Conservation (phyloP, 2,888 invertebrate genomes). For the Lycaena phlaeas region DNA sequence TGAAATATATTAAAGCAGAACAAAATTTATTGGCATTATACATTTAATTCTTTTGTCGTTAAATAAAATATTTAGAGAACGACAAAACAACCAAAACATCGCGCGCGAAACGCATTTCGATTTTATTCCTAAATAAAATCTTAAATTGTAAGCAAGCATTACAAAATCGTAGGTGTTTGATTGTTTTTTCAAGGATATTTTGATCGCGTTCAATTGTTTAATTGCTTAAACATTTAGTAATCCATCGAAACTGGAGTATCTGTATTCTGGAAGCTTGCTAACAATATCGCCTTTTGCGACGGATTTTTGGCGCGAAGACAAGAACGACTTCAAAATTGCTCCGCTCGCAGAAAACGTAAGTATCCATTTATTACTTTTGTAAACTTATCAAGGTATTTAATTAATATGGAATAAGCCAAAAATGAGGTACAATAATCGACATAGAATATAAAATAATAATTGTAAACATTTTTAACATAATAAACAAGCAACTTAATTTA, state of each 20-base stretch:
- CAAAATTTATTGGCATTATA: no score
- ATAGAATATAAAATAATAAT: no score
- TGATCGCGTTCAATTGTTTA: slow-evolving; percentile 19
- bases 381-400: slow-evolving; percentile 9
- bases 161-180: slow-evolving; percentile 4
- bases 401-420: no score
- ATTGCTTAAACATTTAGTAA: slow-evolving; percentile 14
- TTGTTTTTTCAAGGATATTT: slow-evolving; percentile 12
- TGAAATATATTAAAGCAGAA: background rate
- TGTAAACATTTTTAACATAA: no score
- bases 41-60: no score
- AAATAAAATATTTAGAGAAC: no score
- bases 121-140: slow-evolving; percentile 7
- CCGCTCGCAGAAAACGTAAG: slow-evolving; percentile 57
- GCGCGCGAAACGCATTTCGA: background rate
- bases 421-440: no score
- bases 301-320: slow-evolving; percentile 45
- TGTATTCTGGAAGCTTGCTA: slow-evolving; percentile 35
- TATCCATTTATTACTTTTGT: slow-evolving; percentile 1
- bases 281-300: slow-evolving; percentile 31
- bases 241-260: slow-evolving; percentile 43
- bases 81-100: background rate
- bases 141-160: background rate
- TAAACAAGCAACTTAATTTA: no score
- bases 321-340: slow-evolving; percentile 54